phyloP scores from a whole-genome alignment of 2,113 vertebrate species.

The Urocitellus parryii region DNA sequence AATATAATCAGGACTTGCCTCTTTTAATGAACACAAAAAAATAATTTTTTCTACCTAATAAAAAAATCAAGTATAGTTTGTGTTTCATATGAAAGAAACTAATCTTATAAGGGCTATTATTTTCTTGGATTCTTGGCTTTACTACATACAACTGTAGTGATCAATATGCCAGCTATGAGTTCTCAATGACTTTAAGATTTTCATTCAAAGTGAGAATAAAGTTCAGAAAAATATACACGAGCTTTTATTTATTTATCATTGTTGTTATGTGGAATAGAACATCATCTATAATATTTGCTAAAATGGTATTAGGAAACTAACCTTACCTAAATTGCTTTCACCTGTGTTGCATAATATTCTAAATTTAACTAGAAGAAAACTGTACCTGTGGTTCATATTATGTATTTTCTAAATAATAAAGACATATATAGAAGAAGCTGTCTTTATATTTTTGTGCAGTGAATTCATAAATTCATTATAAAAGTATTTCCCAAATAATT shows the following conservation, averaged over 20 bases:
- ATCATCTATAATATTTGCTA: neutral
- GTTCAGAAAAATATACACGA: neutral
- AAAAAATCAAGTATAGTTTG: neutral
- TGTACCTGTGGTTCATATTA: too few species aligned
- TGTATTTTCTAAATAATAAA: too few species aligned
- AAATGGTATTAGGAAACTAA: neutral
- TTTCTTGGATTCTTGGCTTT: conserved; percentile 17
- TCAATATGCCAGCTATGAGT: neutral
- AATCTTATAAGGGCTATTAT: neutral
- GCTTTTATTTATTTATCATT: neutral
- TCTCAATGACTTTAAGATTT: neutral
- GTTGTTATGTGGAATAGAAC: neutral
- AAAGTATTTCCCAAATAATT: too few species aligned
- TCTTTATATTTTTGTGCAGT: too few species aligned
- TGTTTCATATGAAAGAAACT: neutral
- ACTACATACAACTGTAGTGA: neutral
- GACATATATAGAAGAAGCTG: too few species aligned
- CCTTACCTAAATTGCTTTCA: too few species aligned
- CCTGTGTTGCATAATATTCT: too few species aligned
- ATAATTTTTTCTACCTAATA: neutral
- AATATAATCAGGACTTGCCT: neutral
- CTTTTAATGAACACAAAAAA: neutral
- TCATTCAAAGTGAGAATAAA: neutral
- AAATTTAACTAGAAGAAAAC: too few species aligned
- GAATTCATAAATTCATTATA: too few species aligned